These are phyloP conservation scores for Amblyjoppa fuscipennis DNA, from an alignment of 2,888 invertebrate genomes.

Conservation along the genomic window DNA sequence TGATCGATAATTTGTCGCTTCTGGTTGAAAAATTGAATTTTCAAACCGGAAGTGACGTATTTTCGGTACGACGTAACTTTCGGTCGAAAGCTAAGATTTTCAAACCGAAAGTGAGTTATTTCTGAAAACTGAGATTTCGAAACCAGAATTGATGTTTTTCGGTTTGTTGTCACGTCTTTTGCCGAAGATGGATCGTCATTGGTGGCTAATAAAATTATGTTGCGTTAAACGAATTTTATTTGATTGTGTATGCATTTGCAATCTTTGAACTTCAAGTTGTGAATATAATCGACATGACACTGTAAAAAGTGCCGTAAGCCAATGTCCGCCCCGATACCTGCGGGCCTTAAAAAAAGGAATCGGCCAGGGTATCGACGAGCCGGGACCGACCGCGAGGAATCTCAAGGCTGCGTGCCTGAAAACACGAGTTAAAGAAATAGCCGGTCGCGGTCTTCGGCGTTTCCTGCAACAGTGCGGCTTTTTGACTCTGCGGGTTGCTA, in stretches of 20 bases:
- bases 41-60: too few relatives aligned
- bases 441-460: slow-evolving; percentile 71
- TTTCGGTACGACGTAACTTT: too few relatives aligned
- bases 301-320: not conserved
- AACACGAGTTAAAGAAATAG: slow-evolving; percentile 74
- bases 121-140: not conserved
- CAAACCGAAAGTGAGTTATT: too few relatives aligned
- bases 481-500: slow-evolving; percentile 73
- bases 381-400: slow-evolving; percentile 43
- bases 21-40: too few relatives aligned
- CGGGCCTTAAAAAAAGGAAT: slow-evolving; percentile 18
- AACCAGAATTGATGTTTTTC: not conserved
- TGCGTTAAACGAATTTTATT: not conserved
- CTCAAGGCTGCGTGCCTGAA: slow-evolving; percentile 64
- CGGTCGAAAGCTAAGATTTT: too few relatives aligned
- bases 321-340: slow-evolving; percentile 6
- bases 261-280: not conserved
- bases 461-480: slow-evolving; percentile 84
- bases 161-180: not conserved
- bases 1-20: too few relatives aligned
- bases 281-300: not conserved
- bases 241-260: not conserved
- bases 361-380: slow-evolving; percentile 20
- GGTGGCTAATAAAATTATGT: not conserved
- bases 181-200: not conserved